A percentile compares a stretch with the other conserved stretches of the same genome.
Evolutionary conservation across 2,113 vertebrate genomes (phyloP).

Genomic region (Charina bottae): DNA sequence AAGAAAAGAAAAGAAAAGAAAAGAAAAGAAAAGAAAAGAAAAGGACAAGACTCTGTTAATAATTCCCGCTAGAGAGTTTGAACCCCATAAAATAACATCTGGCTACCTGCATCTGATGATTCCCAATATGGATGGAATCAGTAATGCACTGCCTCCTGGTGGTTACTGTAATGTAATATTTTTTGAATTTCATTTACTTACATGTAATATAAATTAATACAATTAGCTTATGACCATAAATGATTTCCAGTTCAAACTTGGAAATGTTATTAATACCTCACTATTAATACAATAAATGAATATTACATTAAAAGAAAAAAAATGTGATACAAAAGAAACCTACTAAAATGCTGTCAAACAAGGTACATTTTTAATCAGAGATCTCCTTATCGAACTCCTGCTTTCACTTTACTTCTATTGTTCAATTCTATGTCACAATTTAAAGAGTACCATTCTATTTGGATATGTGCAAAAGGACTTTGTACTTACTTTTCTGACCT

Average conservation of each 20-base stretch:
- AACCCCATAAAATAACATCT: not conserved
- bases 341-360: not conserved
- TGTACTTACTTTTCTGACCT: not conserved
- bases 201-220: conserved; percentile 17
- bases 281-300: not conserved
- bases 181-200: not conserved
- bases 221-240: not conserved
- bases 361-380: not conserved
- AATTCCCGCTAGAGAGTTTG: not conserved
- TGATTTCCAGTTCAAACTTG: conserved; percentile 11
- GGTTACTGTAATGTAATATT: not conserved
- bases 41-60: not conserved
- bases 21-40: not conserved
- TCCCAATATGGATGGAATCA: not conserved
- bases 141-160: not conserved
- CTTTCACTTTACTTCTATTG: not conserved
- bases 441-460: not conserved
- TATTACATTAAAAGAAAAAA: not conserved
- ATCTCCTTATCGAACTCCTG: not conserved
- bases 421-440: not conserved
- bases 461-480: not conserved
- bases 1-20: too few species aligned
- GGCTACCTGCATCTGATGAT: not conserved
- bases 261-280: conserved; percentile 19
- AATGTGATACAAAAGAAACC: not conserved